phyloP scores from a whole-genome alignment of 2,888 invertebrate species.

The Mythimna vitellina region DNA sequence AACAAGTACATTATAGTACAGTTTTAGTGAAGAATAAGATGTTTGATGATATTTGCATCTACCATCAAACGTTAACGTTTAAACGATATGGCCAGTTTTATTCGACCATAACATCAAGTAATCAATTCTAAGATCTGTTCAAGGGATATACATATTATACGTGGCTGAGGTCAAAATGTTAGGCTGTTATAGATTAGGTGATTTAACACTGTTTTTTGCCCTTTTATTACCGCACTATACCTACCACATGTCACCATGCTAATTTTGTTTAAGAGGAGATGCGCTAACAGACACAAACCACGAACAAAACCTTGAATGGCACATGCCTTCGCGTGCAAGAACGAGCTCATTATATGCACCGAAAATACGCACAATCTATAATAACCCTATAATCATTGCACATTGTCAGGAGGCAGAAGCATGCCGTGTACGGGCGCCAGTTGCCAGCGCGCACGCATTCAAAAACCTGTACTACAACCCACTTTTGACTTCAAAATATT shows the following conservation, averaged over 20 bases:
- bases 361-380: constrained; percentile 6
- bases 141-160: too few relatives aligned
- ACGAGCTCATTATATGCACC: background rate
- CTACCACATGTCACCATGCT: background rate
- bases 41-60: too few relatives aligned
- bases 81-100: too few relatives aligned
- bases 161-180: too few relatives aligned
- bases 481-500: background rate
- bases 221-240: background rate
- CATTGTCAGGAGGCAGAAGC: background rate
- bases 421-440: background rate
- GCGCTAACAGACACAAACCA: background rate
- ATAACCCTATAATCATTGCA: constrained; percentile 2
- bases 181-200: background rate
- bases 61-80: too few relatives aligned
- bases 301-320: background rate
- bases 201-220: background rate
- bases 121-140: too few relatives aligned
- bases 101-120: too few relatives aligned
- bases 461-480: constrained; percentile 1
- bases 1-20: too few relatives aligned
- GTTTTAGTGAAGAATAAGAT: too few relatives aligned
- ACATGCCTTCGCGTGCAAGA: background rate
- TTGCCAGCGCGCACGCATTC: background rate
- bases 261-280: background rate